Percentiles rank a stretch among this genome's conserved stretches.
phyloP scores from a whole-genome alignment of 2,888 invertebrate genomes.

The Heterodera filipjevi region DNA sequence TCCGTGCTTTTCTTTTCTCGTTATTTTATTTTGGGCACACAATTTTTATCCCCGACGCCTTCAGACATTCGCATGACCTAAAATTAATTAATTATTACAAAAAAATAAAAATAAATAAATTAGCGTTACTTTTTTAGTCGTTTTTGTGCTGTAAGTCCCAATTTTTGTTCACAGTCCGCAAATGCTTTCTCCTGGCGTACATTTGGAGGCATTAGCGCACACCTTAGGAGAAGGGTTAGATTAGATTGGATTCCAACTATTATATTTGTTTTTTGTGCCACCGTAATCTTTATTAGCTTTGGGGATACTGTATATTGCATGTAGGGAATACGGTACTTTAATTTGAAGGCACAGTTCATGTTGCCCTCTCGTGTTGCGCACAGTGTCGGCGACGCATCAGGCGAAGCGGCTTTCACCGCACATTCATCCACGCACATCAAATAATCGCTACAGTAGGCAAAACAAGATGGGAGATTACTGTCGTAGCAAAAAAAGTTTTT shows the following conservation, averaged over 20 bases:
- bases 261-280: slow-evolving; percentile 17
- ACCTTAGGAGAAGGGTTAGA: slow-evolving; percentile 39
- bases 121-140: slow-evolving; percentile 44
- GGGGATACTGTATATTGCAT: no score
- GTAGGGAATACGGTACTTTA: slow-evolving; percentile 42
- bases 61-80: slow-evolving; percentile 55
- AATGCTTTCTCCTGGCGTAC: slow-evolving; percentile 54
- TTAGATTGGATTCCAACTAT: not conserved
- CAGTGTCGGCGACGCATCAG: slow-evolving; percentile 43
- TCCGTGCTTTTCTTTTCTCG: not conserved
- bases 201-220: slow-evolving; percentile 59
- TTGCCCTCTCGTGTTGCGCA: slow-evolving; percentile 29
- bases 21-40: slow-evolving; percentile 43
- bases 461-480: not conserved
- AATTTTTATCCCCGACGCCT: slow-evolving; percentile 54
- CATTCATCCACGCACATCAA: slow-evolving; percentile 64
- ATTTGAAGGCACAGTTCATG: slow-evolving; percentile 59
- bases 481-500: not conserved
- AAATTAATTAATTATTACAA: not conserved
- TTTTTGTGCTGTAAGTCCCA: slow-evolving; percentile 49
- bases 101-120: not conserved
- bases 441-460: slow-evolving; percentile 44
- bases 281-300: no score
- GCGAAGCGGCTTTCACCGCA: slow-evolving; percentile 48
- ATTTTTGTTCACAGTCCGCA: slow-evolving; percentile 56